A percentile compares a stretch with the other conserved stretches of the same genome.
These are phyloP conservation scores for Montipora capricornis DNA, from an alignment of 64 coral and sea anemone species.

Conservation along the genomic window DNA sequence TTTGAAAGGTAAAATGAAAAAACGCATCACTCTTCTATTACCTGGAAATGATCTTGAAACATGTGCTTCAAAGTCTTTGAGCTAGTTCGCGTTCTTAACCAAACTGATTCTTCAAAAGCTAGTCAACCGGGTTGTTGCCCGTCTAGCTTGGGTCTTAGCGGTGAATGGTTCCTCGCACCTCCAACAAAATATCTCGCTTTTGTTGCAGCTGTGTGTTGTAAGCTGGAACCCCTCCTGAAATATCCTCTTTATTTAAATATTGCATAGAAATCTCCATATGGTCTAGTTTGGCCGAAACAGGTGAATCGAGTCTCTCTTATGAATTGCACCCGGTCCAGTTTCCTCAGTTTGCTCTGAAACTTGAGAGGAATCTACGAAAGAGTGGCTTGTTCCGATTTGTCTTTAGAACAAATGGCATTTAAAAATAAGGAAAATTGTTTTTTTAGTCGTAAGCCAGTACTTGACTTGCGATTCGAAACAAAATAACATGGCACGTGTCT, in stretches of 20 bases:
- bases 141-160: slow-evolving; percentile 23
- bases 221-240: slow-evolving; percentile 58
- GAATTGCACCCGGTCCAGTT: not conserved
- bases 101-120: not conserved
- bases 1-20: not conserved
- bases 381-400: slow-evolving; percentile 28
- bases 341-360: not conserved
- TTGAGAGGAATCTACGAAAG: not conserved
- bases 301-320: not conserved
- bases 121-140: not conserved
- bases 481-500: slow-evolving; percentile 38
- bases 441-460: slow-evolving; percentile 34
- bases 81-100: not conserved
- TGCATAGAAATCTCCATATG: slow-evolving; percentile 61
- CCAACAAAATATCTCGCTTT: slow-evolving; percentile 10
- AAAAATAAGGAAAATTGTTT: slow-evolving; percentile 39
- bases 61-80: not conserved
- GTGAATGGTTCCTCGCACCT: slow-evolving; percentile 24
- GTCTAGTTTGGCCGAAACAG: slow-evolving; percentile 10
- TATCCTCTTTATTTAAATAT: slow-evolving; percentile 51
- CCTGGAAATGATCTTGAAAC: slow-evolving; percentile 50
- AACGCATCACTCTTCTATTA: slow-evolving; percentile 15
- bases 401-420: slow-evolving; percentile 33
- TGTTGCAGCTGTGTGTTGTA: slow-evolving; percentile 58
- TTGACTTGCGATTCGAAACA: slow-evolving; percentile 41